Conservation (phyloP, 2,888 invertebrate genomes). For the Minunthozetes semirufus region DNA sequence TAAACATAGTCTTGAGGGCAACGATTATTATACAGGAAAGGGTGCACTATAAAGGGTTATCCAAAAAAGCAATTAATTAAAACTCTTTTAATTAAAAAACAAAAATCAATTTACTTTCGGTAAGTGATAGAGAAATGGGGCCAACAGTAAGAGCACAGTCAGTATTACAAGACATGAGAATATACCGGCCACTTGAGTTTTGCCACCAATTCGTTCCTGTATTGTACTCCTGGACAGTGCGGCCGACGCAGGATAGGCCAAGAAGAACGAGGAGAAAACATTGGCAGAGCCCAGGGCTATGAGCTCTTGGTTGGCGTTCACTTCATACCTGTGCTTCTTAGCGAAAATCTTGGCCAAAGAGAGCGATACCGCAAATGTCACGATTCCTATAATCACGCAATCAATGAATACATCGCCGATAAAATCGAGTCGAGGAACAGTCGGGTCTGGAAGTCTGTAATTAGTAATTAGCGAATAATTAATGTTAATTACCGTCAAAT, state of each 20-base stretch:
- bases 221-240: constrained; percentile 57
- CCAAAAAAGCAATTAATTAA: constrained; percentile 35
- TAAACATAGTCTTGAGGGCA: constrained; percentile 68
- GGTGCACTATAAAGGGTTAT: constrained; percentile 58
- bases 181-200: constrained; percentile 70
- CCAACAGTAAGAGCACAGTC: constrained; percentile 65
- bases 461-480: background rate
- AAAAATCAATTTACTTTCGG: constrained; percentile 13
- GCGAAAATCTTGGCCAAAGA: constrained; percentile 70
- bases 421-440: constrained; percentile 40
- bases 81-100: too few relatives aligned
- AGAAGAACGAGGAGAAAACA: constrained; percentile 51
- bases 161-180: constrained; percentile 69
- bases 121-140: constrained; percentile 11
- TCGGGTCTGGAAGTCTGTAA: constrained; percentile 40
- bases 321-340: constrained; percentile 61
- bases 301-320: constrained; percentile 61
- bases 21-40: constrained; percentile 73
- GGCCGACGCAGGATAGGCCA: constrained; percentile 51
- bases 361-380: constrained; percentile 65
- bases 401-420: constrained; percentile 38
- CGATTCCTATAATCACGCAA: constrained; percentile 46
- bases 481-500: background rate
- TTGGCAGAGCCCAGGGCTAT: constrained; percentile 47
- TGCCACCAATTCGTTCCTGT: constrained; percentile 76